These are phyloP conservation scores for Gryon sp. DNA, from an alignment of 1,140 invertebrate genomes.

Conservation along the genomic window DNA sequence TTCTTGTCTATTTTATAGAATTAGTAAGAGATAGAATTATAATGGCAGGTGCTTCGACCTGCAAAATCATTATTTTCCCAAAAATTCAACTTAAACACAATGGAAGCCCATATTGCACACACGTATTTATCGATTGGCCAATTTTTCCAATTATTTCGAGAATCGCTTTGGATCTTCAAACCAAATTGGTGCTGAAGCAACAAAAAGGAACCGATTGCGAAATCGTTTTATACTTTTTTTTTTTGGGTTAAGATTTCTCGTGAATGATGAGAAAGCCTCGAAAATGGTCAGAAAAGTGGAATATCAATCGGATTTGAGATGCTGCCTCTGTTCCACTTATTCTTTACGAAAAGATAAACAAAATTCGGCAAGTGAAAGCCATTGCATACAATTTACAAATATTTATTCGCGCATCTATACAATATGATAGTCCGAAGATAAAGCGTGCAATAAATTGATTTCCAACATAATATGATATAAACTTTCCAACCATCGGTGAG, in stretches of 20 bases:
- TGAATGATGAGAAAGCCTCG: constrained; percentile 38
- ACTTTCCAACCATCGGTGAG: too few species aligned
- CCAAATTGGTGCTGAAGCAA: constrained; percentile 19
- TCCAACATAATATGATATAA: too few species aligned
- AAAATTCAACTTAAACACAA: too few species aligned
- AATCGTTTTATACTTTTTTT: too few species aligned
- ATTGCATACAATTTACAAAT: constrained; percentile 14
- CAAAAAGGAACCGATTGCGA: constrained; percentile 29
- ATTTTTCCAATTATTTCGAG: too few species aligned
- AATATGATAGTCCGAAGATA: too few species aligned
- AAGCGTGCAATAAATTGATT: neutral
- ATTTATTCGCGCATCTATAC: constrained; percentile 4
- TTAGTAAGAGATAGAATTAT: too few species aligned
- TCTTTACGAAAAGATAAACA: constrained; percentile 20
- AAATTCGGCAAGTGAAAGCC: constrained; percentile 51
- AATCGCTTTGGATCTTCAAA: neutral
- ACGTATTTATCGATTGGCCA: too few species aligned
- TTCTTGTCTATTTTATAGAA: too few species aligned
- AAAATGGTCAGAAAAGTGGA: constrained; percentile 50
- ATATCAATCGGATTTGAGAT: constrained; percentile 36
- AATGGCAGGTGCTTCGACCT: too few species aligned
- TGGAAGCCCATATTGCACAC: too few species aligned
- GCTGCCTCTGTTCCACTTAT: constrained; percentile 39
- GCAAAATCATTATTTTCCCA: too few species aligned
- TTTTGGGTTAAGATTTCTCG: constrained; percentile 50